Base-by-base conservation (phyloP, 1,140 invertebrate genomes). In the Hydropsyche tenuis region DNA sequence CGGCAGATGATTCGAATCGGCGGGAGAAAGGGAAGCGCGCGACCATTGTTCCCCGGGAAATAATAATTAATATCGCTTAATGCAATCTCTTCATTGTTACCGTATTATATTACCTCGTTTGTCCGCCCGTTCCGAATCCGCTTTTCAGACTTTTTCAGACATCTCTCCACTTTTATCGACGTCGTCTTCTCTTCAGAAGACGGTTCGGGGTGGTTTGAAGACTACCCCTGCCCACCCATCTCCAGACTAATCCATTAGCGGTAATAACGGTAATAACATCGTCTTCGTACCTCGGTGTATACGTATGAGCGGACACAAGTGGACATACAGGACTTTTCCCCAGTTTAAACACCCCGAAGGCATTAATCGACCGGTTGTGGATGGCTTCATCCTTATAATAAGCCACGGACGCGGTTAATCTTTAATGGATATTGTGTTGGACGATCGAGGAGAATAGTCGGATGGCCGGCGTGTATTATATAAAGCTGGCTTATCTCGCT, bases 161-260 rank as follows among this genome's bases (percentile, higher is more conserved):
- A 25, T 64, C 62, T 23, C 27, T 14, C 63, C 14, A 46, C 64
- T 73, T 73, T 73, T 69, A 68, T 66, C 46, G 68, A 69, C 69
- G 69, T 37, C 30, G 30, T 37, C 30, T 37, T 37, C 30, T 37
- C 70, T 69, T 69, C 45, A 22, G 43, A 30, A 63, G 18, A 56
- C 11, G 7, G 62, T 27, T 9, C 22, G 11, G 5, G 48, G 51
- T 20, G n/a, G 5, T 16, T 4, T n/a, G 37, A 14, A 56, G 46
- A 30, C 37, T 18, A 43, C 51, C 20, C 51, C 20, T 20, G 3
- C 3, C 51, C 51, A 20, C 51, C n/a, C 7, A n/a, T 23, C 23
- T 60, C 56, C 56, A 51, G 73, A 74, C 73, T 69, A 74, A 74
- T 74, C 73, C 73, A 74, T 74, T 74, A 74, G 73, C 66, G 11